Evolutionary conservation across 2,888 invertebrate species (phyloP), one percentile per base, ranked within the genome.

Genomic region (Myathropa florea): DNA sequence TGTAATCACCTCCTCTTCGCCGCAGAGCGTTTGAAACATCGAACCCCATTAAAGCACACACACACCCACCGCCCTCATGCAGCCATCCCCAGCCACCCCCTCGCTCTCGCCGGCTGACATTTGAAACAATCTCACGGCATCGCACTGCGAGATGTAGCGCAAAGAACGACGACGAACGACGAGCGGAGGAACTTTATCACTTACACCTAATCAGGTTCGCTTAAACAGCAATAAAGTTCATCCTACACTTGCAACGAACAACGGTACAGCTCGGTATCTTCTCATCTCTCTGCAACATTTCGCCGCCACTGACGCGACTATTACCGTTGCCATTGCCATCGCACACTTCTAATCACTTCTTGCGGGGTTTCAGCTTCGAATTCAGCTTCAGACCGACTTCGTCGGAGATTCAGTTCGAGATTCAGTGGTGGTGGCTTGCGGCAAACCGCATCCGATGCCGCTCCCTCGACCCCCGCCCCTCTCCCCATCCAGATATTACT

Each of bases 141-240:
- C n/a, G n/a, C n/a, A n/a, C n/a, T n/a, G n/a, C n/a, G 65, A 71
- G 59, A 64, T 79, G 67, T 61, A 30, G 24, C 67, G 7, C 33
- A 33, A 65, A n/a, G n/a, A n/a, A 67, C 59, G 71, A 9, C n/a
- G n/a, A 55, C 55, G 55, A 18, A 23, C 33, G 12, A 10, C 12
- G 0, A 33, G 12, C 33, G 55, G 39, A 26, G 67, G 59, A 85
- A 85, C 84, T 72, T 85, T 81, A 85, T 81, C 81, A 85, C 81
- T 81, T 81, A 81, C 84, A 85, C 84, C 81, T 85, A 85, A 85
- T 85, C 84, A 85, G 84, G 61, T 63, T 72, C 72, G 76, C 81
- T 81, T 72, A 68, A 85, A 75, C 84, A 72, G 76, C 76, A 81
- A 81, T 85, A 85, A 85, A 85, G 76, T 81, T 85, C 84, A 85